Percentiles rank a stretch among this genome's conserved stretches.
Evolutionary conservation across 2,113 vertebrate genomes (phyloP).

Genomic region (Mesoclemmys tuberculata): DNA sequence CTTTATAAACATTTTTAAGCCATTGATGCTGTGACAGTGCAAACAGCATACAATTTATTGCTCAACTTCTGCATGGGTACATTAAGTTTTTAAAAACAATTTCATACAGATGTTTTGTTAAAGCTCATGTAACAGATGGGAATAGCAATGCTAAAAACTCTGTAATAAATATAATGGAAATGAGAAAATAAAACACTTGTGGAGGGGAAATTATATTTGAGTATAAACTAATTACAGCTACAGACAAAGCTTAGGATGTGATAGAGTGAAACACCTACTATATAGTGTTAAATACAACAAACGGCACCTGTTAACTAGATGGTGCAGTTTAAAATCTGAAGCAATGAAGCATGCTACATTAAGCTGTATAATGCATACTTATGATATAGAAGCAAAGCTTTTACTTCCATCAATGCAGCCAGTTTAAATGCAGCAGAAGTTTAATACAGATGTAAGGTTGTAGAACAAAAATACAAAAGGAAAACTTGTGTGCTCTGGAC

Average conservation of each 20-base stretch:
- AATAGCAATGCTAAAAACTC: conserved; percentile 85
- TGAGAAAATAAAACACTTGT: conserved; percentile 81
- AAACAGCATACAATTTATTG: conserved; percentile 98
- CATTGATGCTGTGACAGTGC: conserved; percentile 87
- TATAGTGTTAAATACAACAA: conserved; percentile 70
- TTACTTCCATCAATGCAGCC: conserved; percentile 67
- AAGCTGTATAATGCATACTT: conserved; percentile 52
- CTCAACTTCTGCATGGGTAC: conserved; percentile 90
- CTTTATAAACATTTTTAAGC: conserved; percentile 78
- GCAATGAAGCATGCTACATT: conserved; percentile 59
- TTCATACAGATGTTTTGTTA: conserved; percentile 91
- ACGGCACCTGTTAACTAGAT: conserved; percentile 57
- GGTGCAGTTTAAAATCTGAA: conserved; percentile 68
- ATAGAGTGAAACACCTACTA: conserved; percentile 74
- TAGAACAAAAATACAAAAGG: conserved; percentile 49
- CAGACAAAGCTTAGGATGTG: conserved; percentile 75
- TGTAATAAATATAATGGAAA: conserved; percentile 93
- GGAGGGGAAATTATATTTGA: conserved; percentile 78
- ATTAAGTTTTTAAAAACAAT: conserved; percentile 82
- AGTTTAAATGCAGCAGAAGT: conserved; percentile 70
- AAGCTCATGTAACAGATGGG: conserved; percentile 92
- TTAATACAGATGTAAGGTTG: conserved; percentile 79
- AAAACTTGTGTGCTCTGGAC: conserved; percentile 77
- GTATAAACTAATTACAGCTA: conserved; percentile 81
- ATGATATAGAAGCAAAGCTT: conserved; percentile 58